A percentile compares a stretch with the other conserved stretches of the same genome.
Conservation (phyloP, 2,797 vertebrate genomes). For the Eulemur albifrons region DNA sequence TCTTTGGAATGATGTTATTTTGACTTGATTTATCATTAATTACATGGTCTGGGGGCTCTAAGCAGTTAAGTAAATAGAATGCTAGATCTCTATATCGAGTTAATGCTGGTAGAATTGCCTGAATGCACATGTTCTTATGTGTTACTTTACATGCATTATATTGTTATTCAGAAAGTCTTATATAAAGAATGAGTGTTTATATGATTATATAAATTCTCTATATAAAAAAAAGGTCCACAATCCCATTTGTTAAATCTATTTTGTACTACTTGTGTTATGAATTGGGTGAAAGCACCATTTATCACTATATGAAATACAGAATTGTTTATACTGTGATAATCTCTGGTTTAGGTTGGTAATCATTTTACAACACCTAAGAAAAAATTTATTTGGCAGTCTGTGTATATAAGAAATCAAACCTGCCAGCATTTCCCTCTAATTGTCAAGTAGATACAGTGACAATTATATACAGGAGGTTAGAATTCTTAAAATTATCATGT, state of each 20-base stretch:
- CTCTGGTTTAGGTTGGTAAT: background rate
- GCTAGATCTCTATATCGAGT: background rate
- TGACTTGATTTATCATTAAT: slow-evolving; percentile 68
- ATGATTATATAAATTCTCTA: background rate
- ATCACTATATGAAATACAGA: background rate
- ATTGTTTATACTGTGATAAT: background rate
- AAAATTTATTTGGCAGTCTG: background rate
- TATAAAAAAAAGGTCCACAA: background rate
- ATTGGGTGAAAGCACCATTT: background rate
- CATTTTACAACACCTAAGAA: background rate
- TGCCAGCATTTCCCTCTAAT: background rate
- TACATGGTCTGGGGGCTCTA: slow-evolving; percentile 55
- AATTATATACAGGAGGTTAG: background rate
- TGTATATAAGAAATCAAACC: background rate
- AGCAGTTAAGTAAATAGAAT: slow-evolving; percentile 56
- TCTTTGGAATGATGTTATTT: slow-evolving; percentile 67
- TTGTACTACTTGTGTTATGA: background rate
- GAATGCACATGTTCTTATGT: background rate
- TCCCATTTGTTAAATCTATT: background rate
- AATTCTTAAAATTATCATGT: background rate
- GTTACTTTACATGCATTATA: background rate
- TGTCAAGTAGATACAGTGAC: background rate
- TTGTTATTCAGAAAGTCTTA: background rate
- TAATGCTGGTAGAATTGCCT: background rate
- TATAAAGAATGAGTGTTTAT: background rate